A percentile compares a stretch with the other conserved stretches of the same genome.
Evolutionary conservation across 2,113 vertebrate genomes (phyloP).

Genomic region (Ranitomeya variabilis): DNA sequence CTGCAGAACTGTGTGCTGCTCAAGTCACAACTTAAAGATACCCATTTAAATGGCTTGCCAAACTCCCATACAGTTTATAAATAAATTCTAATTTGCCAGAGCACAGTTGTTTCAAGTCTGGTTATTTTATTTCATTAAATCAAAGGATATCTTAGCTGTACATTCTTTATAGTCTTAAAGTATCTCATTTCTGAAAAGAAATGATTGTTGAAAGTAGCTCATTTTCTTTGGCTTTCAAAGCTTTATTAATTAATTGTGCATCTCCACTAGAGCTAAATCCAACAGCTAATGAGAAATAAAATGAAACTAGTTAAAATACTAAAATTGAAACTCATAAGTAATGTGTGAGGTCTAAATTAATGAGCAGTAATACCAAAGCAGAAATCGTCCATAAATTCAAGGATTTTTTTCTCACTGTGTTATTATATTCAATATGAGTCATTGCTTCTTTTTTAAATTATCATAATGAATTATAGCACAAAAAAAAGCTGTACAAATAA

Average conservation of each 20-base stretch:
- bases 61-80: not conserved
- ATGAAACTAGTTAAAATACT: slow-evolving; percentile 71
- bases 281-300: slow-evolving; percentile 75
- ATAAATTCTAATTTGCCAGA: slow-evolving; percentile 1
- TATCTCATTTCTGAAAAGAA: slow-evolving; percentile 68
- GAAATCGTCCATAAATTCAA: slow-evolving; percentile 62
- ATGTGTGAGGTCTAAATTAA: slow-evolving; percentile 81
- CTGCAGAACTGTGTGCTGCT: too few relatives aligned
- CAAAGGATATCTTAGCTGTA: slow-evolving; percentile 20
- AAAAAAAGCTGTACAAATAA: not conserved
- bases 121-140: slow-evolving; percentile 20
- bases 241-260: slow-evolving; percentile 81
- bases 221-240: slow-evolving; percentile 78
- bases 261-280: slow-evolving; percentile 72
- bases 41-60: not conserved
- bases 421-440: not conserved
- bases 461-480: not conserved
- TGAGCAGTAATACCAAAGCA: slow-evolving; percentile 76
- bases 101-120: slow-evolving; percentile 8
- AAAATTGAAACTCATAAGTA: slow-evolving; percentile 77
- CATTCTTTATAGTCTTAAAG: slow-evolving; percentile 38
- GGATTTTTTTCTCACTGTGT: not conserved
- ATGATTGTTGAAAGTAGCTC: slow-evolving; percentile 75
- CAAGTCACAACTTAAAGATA: not conserved
- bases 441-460: not conserved